phyloP scores from a whole-genome alignment of 2,113 vertebrate genomes.

The Patagioenas fasciata region DNA sequence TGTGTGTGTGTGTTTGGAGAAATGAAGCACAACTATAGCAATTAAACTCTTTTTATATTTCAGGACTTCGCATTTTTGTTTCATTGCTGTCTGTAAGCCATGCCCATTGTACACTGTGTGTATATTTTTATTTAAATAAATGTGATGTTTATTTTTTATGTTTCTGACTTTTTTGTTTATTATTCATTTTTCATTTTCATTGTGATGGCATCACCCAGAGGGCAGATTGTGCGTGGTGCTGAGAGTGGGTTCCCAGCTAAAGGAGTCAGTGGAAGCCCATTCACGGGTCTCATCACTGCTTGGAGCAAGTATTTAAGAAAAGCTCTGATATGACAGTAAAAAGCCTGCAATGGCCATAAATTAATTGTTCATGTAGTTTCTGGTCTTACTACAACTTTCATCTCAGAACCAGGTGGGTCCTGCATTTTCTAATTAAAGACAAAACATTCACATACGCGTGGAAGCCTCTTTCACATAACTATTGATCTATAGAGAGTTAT shows the following conservation, averaged over 20 bases:
- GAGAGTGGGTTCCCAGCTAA: neutral
- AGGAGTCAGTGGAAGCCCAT: neutral
- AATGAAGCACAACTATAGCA: slow-evolving; percentile 26
- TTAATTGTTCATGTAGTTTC: neutral
- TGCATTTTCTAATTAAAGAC: neutral
- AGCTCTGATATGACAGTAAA: neutral
- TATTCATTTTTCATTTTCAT: slow-evolving; percentile 65
- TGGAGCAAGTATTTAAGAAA: neutral
- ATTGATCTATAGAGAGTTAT: neutral
- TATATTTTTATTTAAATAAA: slow-evolving; percentile 86
- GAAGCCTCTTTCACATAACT: neutral
- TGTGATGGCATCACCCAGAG: neutral
- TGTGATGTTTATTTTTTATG: slow-evolving; percentile 79
- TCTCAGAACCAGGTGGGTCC: neutral
- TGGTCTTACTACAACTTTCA: neutral
- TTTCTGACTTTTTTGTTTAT: slow-evolving; percentile 67
- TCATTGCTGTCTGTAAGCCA: slow-evolving; percentile 73
- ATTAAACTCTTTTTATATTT: slow-evolving; percentile 13
- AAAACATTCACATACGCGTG: neutral
- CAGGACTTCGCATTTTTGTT: slow-evolving; percentile 59
- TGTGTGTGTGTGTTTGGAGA: neutral
- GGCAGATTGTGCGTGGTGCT: neutral
- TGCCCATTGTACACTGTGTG: slow-evolving; percentile 78
- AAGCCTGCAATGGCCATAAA: neutral
- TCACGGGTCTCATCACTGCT: neutral